Evolutionary conservation across 2,797 vertebrate genomes (phyloP), one percentile per base, ranked within the genome.

Genomic region (Thalassophryne amazonica): DNA sequence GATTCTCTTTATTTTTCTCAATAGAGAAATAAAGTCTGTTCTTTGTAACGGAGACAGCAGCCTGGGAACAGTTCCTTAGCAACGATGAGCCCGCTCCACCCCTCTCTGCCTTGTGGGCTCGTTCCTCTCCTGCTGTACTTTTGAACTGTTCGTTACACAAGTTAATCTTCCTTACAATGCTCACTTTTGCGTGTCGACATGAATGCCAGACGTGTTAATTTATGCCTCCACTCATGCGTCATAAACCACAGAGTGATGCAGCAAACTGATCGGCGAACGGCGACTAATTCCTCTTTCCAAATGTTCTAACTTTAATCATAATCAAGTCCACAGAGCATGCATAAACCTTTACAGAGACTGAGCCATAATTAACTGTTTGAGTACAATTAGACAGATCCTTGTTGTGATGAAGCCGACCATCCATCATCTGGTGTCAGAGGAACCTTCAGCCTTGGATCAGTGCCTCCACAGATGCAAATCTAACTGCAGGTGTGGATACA

Each of bases 81-180:
- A 89, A 88, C 84, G 76, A 83, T 53, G 67, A 76, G 67, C 71
- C 69, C n/a, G n/a, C n/a, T n/a, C n/a, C n/a, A n/a, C n/a, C n/a
- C 51, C 67, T 41, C 36, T 76, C 76, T 75, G 55, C 70, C 56
- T 78, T 2, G 19, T 60, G 47, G 61, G 69, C 50, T 63, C 51
- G 63, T 65, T 42, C 51, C 27, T 47, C 64, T 67, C 34, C 52
- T 33, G 29, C 23, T 57, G 47, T 70, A 64, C 62, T 65, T 65
- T 50, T 58, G 41, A 73, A 63, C 59, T 38, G 51, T 59, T 72
- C 25, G 11, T 66, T 60, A 60, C 61, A 76, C 62, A 50, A 56
- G 46, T 70, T 84, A 80, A 84, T 84, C 76, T 73, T 62, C 58
- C 53, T 55, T 50, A 48, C 55, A 46, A 66, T 49, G 42, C 69